Evolutionary conservation across 2,797 vertebrate genomes (phyloP).

Genomic region (Danio choprae): DNA sequence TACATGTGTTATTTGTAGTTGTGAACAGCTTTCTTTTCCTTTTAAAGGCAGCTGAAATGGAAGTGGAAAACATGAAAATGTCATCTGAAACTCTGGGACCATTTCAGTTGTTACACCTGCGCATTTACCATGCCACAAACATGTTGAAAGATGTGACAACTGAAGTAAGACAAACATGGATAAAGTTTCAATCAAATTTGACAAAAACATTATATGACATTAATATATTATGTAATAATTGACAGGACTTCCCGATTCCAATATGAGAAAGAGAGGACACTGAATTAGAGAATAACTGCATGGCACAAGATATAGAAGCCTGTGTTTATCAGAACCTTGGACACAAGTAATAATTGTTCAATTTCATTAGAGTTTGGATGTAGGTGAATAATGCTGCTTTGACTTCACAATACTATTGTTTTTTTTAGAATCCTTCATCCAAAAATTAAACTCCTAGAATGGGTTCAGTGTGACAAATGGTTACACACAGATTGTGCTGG

Average conservation of each 20-base stretch:
- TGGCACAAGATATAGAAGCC: conserved; percentile 19
- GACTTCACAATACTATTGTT: neutral
- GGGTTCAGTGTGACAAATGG: conserved; percentile 25
- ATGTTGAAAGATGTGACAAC: conserved; percentile 1
- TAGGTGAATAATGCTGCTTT: neutral
- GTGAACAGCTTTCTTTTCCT: too few relatives aligned
- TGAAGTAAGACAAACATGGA: neutral
- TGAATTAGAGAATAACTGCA: conserved; percentile 5
- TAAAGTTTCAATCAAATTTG: neutral
- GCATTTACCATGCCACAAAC: conserved; percentile 14
- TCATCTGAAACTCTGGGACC: neutral
- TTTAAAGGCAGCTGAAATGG: conserved; percentile 6
- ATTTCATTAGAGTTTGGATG: neutral
- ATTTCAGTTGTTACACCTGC: neutral
- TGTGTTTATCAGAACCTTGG: conserved; percentile 1
- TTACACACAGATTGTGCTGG: too few relatives aligned
- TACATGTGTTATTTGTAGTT: neutral
- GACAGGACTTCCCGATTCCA: neutral
- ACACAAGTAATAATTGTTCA: neutral
- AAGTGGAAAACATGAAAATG: neutral
- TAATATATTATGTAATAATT: neutral
- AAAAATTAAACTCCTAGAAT: neutral
- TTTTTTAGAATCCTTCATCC: conserved; percentile 1
- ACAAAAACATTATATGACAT: neutral
- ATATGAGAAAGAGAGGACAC: neutral